phyloP scores from a whole-genome alignment of 2,113 vertebrate species.

The Phodopus roborovskii region DNA sequence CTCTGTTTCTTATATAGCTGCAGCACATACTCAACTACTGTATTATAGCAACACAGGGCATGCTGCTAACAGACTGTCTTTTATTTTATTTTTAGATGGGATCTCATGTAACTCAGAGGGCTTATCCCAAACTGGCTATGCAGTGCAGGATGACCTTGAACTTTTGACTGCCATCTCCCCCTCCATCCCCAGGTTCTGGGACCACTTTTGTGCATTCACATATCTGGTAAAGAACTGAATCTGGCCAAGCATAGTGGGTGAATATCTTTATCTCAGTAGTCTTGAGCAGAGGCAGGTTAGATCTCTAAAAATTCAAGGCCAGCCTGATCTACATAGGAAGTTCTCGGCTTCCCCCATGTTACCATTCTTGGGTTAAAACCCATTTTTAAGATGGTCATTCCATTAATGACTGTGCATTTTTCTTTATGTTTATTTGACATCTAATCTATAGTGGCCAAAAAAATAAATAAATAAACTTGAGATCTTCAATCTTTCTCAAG shows the following conservation, averaged over 20 bases:
- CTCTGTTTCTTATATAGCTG: background rate
- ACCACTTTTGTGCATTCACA: background rate
- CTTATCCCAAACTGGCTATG: background rate
- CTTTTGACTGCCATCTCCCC: background rate
- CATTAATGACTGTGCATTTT: background rate
- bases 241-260: background rate
- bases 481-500: background rate
- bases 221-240: background rate
- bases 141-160: background rate
- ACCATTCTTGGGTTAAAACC: background rate
- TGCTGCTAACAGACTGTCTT: background rate
- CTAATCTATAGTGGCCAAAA: background rate
- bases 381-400: background rate
- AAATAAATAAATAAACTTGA: background rate
- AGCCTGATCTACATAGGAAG: background rate
- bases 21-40: background rate
- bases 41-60: background rate
- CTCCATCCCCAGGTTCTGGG: background rate
- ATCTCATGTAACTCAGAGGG: background rate
- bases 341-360: background rate
- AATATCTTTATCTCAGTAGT: background rate
- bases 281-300: background rate
- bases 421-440: background rate
- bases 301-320: background rate
- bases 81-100: background rate